phyloP scores from a whole-genome alignment of 2,113 vertebrate genomes.

The Pheucticus melanocephalus region DNA sequence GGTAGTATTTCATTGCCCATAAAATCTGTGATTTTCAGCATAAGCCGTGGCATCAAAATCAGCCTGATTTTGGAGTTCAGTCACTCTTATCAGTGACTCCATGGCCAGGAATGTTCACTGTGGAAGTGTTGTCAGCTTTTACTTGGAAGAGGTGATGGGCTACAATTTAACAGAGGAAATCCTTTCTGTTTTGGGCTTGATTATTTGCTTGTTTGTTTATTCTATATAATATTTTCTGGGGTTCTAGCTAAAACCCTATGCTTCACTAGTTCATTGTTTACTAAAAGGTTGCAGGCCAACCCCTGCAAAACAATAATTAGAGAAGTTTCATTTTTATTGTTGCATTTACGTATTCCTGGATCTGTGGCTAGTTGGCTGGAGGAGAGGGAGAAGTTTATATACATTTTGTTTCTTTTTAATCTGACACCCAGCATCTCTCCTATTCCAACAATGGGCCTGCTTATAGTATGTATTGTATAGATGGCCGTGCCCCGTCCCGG shows the following conservation, averaged over 20 bases:
- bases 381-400: not conserved
- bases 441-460: not conserved
- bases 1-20: not conserved
- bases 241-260: not conserved
- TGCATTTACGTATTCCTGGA: not conserved
- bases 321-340: not conserved
- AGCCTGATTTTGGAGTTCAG: not conserved
- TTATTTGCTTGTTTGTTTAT: not conserved
- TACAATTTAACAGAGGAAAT: not conserved
- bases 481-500: no score
- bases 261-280: not conserved
- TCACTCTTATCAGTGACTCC: not conserved
- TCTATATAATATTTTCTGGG: not conserved
- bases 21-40: not conserved
- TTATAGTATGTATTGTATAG: no score
- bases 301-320: not conserved
- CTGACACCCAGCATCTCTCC: not conserved
- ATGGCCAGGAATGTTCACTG: not conserved
- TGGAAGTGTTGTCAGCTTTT: not conserved
- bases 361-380: not conserved
- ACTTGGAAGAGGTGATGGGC: not conserved
- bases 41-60: not conserved
- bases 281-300: not conserved
- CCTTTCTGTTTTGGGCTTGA: not conserved
- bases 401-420: conserved; percentile 29